Percentiles rank a stretch among this genome's conserved stretches.
These are phyloP conservation scores for Pseudoatta argentina DNA, from an alignment of 1,140 invertebrate species.

Conservation along the genomic window DNA sequence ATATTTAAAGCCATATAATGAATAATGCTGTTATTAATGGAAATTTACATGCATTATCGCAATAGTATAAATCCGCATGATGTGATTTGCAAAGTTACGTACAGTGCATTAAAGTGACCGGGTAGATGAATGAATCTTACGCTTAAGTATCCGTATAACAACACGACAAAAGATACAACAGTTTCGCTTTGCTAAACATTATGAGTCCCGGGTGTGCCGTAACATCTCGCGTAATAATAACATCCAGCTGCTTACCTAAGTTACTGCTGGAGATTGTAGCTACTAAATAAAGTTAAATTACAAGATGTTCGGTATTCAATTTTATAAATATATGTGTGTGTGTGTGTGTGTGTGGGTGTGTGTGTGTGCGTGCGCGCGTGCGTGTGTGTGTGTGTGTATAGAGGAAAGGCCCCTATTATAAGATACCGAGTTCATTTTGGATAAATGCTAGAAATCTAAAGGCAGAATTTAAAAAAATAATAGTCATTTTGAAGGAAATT, in stretches of 20 bases:
- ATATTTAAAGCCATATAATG: constrained; percentile 62
- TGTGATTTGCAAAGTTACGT: constrained; percentile 32
- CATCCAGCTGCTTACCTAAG: constrained; percentile 2
- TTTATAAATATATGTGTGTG: background rate
- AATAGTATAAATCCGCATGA: constrained; percentile 12
- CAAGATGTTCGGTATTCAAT: background rate
- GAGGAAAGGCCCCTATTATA: no score
- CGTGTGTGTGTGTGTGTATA: no score
- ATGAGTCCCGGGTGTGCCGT: constrained; percentile 82
- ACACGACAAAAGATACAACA: constrained; percentile 79
- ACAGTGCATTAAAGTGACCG: background rate
- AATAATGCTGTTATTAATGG: constrained; percentile 52
- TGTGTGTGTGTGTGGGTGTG: no score
- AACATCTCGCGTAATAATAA: constrained; percentile 71
- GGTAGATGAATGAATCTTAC: constrained; percentile 73
- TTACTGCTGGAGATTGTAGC: background rate
- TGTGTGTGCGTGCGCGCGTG: no score
- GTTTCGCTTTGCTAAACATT: constrained; percentile 79
- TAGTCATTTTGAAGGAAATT: no score
- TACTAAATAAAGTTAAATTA: constrained; percentile 44
- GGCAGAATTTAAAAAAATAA: no score
- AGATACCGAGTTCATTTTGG: no score
- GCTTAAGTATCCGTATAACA: constrained; percentile 84
- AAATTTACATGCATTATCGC: constrained; percentile 50
- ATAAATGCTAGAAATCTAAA: no score